Evolutionary conservation across 1,140 invertebrate species (phyloP).

Genomic region (Brachionus calyciflorus): DNA sequence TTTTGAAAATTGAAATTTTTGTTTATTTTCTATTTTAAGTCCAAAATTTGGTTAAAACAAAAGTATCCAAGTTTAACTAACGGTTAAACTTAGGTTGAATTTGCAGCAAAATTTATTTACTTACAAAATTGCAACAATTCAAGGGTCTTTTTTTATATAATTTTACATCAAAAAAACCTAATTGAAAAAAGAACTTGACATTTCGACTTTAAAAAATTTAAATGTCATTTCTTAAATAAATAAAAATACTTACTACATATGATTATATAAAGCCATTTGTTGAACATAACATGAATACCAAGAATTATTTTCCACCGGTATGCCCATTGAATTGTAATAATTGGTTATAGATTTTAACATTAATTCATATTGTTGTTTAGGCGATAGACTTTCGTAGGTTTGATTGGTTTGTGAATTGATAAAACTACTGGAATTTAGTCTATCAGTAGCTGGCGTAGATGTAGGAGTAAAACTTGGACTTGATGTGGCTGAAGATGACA

Average conservation of each 20-base stretch:
- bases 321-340: conserved; percentile 5
- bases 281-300: conserved; percentile 37
- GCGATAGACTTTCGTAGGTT: background rate
- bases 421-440: background rate
- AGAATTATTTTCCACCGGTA: background rate
- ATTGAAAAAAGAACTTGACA: no score
- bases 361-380: conserved; percentile 28
- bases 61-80: no score
- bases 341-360: conserved; percentile 3
- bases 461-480: background rate
- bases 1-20: no score
- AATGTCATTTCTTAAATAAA: no score
- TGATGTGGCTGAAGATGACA: background rate
- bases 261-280: conserved; percentile 34
- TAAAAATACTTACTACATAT: conserved; percentile 46
- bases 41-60: no score
- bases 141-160: no score
- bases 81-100: no score
- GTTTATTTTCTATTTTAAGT: no score
- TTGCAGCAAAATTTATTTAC: no score
- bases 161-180: no score
- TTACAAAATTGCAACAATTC: no score
- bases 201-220: no score
- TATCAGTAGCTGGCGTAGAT: background rate
- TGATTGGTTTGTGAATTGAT: background rate